A percentile compares a stretch with the other conserved stretches of the same genome.
Conservation (phyloP, 2,888 invertebrate genomes). For the Alloplasta piceator region DNA sequence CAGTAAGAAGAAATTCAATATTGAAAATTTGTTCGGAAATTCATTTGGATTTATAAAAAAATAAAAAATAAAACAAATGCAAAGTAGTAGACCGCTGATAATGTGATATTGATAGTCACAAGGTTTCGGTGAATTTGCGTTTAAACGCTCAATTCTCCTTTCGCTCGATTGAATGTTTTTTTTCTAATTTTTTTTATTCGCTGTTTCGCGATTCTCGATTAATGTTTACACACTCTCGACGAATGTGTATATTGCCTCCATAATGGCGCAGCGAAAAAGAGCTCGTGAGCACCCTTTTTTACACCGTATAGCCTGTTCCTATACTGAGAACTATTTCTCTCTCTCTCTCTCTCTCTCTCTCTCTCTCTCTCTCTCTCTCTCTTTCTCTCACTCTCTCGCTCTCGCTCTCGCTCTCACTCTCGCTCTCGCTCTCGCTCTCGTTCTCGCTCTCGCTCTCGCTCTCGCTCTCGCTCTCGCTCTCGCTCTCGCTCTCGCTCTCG, state of each 20-base stretch:
- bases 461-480: slow-evolving; percentile 42
- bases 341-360: slow-evolving; percentile 29
- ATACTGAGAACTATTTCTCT: slow-evolving; percentile 36
- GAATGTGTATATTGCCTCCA: background rate
- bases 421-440: slow-evolving; percentile 41
- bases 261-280: slow-evolving; percentile 12
- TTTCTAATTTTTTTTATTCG: background rate
- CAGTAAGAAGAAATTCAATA: too few species aligned
- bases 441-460: slow-evolving; percentile 21
- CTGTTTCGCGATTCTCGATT: slow-evolving; percentile 1
- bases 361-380: slow-evolving; percentile 44
- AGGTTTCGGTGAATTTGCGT: background rate
- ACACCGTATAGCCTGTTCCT: slow-evolving; percentile 26
- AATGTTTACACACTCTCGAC: slow-evolving; percentile 33
- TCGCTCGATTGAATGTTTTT: slow-evolving; percentile 39
- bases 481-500: slow-evolving; percentile 2
- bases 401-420: slow-evolving; percentile 23
- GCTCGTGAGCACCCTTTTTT: background rate
- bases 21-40: too few species aligned
- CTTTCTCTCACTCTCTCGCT: slow-evolving; percentile 44
- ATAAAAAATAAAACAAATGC: too few species aligned
- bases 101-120: slow-evolving; percentile 4
- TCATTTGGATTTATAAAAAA: too few species aligned
- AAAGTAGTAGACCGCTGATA: background rate
- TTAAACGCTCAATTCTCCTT: slow-evolving; percentile 42